Evolutionary conservation across 2,888 invertebrate genomes (phyloP).

Genomic region (Spatulosminthurus flaviceps): DNA sequence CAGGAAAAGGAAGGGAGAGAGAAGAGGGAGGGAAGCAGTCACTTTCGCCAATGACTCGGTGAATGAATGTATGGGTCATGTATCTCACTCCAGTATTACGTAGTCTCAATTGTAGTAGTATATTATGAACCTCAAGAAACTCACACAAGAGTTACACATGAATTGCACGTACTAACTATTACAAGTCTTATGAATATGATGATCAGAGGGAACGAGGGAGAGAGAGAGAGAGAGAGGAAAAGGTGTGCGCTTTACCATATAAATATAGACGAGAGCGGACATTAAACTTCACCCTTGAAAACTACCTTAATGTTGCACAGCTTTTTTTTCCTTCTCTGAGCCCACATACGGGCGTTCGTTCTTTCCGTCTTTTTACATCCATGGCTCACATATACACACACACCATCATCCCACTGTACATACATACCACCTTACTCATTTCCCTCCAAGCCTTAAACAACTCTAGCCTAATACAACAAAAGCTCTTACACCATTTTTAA

Average conservation of each 20-base stretch:
- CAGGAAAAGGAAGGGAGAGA: neutral
- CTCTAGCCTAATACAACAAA: too few relatives aligned
- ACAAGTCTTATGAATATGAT: too few relatives aligned
- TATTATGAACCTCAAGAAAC: too few relatives aligned
- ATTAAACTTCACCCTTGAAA: conserved; percentile 25
- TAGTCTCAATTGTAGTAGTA: too few relatives aligned
- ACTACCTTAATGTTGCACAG: conserved; percentile 22
- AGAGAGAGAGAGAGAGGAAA: neutral
- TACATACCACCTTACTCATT: neutral
- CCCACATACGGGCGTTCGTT: conserved; percentile 10
- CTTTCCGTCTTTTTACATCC: neutral
- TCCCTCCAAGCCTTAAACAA: neutral
- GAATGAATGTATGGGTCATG: conserved; percentile 19
- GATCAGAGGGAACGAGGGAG: too few relatives aligned
- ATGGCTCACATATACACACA: neutral
- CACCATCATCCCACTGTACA: neutral
- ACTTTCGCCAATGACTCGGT: neutral
- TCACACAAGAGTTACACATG: too few relatives aligned
- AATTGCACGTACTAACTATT: too few relatives aligned
- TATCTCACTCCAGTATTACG: neutral
- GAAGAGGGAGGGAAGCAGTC: neutral
- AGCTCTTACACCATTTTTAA: too few relatives aligned
- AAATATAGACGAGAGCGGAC: conserved; percentile 21
- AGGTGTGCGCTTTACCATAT: neutral
- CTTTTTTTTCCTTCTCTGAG: neutral